These are phyloP conservation scores for Meganola albula DNA, from an alignment of 2,888 invertebrate genomes.

Conservation along the genomic window DNA sequence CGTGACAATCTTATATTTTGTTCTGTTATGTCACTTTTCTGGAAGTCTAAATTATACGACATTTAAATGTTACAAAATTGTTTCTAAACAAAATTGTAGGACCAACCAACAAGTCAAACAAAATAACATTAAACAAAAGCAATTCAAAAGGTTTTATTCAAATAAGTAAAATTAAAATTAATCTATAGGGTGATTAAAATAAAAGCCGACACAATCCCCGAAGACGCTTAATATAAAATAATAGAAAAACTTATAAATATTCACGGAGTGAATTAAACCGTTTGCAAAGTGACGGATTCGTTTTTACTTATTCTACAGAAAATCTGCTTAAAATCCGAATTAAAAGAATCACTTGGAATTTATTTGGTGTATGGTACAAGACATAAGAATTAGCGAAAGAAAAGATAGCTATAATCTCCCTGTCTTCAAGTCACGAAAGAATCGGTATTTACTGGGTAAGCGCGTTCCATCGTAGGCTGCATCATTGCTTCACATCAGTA, in stretches of 20 bases:
- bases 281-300: conserved; percentile 73
- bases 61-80: no score
- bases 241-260: conserved; percentile 77
- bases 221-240: conserved; percentile 68
- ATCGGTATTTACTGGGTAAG: no score
- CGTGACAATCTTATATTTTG: no score
- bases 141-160: conserved; percentile 34
- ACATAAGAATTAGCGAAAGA: conserved; percentile 18
- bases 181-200: conserved; percentile 55
- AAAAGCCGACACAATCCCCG: conserved; percentile 42
- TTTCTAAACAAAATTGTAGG: conserved; percentile 1
- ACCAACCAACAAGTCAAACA: conserved; percentile 3
- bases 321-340: conserved; percentile 78
- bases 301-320: conserved; percentile 77
- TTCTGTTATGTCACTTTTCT: no score
- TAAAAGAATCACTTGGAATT: conserved; percentile 77
- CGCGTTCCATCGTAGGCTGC: no score
- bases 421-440: no score
- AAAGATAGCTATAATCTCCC: no score
- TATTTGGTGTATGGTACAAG: conserved; percentile 51
- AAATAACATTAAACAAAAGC: conserved; percentile 20
- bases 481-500: no score
- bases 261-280: conserved; percentile 66
- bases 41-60: no score
- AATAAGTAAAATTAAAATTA: conserved; percentile 47